Conservation (phyloP, 2,888 invertebrate genomes). For the Nezara viridula region DNA sequence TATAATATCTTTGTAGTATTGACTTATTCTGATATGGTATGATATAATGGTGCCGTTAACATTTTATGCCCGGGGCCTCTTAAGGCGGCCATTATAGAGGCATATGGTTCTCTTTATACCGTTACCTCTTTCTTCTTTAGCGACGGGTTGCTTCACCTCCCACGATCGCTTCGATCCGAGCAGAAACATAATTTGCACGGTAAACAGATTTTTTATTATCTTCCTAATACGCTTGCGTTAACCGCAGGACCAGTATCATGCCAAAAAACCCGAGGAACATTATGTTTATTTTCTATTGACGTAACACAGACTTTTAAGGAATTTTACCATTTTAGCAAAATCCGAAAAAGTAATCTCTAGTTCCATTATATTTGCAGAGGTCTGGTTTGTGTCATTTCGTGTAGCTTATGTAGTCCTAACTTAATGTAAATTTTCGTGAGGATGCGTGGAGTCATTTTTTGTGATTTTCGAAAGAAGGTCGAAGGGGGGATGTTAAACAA, state of each 20-base stretch:
- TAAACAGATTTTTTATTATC: constrained; percentile 15
- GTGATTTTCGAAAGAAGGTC: no score
- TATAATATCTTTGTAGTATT: no score
- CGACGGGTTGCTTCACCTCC: neutral
- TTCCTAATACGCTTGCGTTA: neutral
- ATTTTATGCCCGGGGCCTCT: neutral
- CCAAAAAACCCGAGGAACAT: neutral
- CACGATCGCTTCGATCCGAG: neutral
- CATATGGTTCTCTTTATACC: neutral
- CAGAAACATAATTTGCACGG: constrained; percentile 31
- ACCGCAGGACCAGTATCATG: neutral
- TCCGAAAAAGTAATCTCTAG: no score
- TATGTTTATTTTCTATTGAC: neutral
- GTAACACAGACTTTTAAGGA: neutral
- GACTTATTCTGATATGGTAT: neutral
- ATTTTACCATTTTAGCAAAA: neutral
- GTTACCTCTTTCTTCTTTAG: constrained; percentile 4
- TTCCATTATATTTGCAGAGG: no score
- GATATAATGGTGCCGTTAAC: neutral
- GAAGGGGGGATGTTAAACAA: no score
- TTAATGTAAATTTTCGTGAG: no score
- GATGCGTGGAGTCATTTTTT: no score
- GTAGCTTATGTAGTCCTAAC: no score
- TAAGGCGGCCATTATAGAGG: neutral
- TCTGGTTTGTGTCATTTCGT: no score